A percentile compares a stretch with the other conserved stretches of the same genome.
These are phyloP conservation scores for Syndactyla subalaris DNA, from an alignment of 2,797 vertebrate species.

Conservation along the genomic window DNA sequence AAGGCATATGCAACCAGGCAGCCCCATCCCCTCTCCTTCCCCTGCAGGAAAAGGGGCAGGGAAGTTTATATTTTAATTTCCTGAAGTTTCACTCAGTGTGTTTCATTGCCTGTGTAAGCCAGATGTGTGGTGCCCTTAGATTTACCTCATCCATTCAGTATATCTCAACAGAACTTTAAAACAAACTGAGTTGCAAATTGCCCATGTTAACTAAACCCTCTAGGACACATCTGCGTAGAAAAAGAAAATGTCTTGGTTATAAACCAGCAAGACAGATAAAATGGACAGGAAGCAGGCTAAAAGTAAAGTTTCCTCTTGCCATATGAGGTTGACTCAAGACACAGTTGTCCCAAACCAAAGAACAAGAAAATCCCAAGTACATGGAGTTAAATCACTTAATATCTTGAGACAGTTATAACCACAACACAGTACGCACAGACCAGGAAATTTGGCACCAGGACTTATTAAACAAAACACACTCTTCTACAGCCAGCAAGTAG, in stretches of 20 bases:
- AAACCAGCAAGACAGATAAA: not conserved
- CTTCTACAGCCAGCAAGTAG: not conserved
- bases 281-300: not conserved
- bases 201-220: not conserved
- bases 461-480: not conserved
- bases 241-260: not conserved
- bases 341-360: not conserved
- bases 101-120: not conserved
- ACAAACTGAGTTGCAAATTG: slow-evolving; percentile 22
- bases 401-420: not conserved
- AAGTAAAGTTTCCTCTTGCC: not conserved
- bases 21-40: not conserved
- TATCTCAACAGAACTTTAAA: slow-evolving; percentile 31
- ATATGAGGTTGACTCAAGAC: not conserved
- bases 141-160: slow-evolving; percentile 13
- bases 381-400: not conserved
- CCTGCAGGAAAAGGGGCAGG: slow-evolving; percentile 29
- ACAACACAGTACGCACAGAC: not conserved
- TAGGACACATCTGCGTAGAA: not conserved
- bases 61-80: slow-evolving; percentile 67
- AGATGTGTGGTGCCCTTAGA: slow-evolving; percentile 47
- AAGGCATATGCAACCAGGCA: not conserved
- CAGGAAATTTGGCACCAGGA: not conserved
- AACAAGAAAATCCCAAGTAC: not conserved
- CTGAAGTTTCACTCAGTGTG: slow-evolving; percentile 47